Evolutionary conservation across 53 echinoderm and acorn worm species (phyloP).

Genomic region (Antedon mediterranea): DNA sequence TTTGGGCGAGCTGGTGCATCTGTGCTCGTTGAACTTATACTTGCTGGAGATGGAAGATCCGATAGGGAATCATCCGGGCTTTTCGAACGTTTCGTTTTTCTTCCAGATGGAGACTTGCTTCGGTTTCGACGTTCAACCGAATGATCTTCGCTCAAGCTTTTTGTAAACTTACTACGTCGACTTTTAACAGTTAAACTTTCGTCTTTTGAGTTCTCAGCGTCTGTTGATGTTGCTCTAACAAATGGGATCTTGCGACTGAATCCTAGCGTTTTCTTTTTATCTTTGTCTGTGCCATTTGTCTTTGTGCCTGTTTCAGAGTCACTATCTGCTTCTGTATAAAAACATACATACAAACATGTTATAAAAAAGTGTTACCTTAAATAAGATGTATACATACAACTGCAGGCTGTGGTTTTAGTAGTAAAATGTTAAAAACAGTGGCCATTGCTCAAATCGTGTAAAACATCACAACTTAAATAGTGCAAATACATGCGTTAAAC

Average conservation of each 20-base stretch:
- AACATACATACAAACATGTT: too few species aligned
- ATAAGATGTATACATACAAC: neutral
- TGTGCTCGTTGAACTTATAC: constrained; percentile 29
- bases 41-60: constrained; percentile 45
- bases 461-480: too few species aligned
- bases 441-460: too few species aligned
- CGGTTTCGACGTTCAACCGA: neutral
- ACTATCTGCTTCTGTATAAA: constrained; percentile 39
- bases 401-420: too few species aligned
- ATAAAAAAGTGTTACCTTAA: too few species aligned
- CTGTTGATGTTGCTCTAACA: constrained; percentile 43
- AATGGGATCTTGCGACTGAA: constrained; percentile 76
- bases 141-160: constrained; percentile 85
- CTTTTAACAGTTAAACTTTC: constrained; percentile 53
- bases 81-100: constrained; percentile 8
- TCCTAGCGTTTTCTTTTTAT: constrained; percentile 75
- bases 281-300: constrained; percentile 10
- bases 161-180: constrained; percentile 71
- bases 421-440: too few species aligned
- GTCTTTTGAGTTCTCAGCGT: constrained; percentile 50
- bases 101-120: neutral
- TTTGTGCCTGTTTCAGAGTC: constrained; percentile 6
- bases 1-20: constrained; percentile 49
- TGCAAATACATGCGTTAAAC: neutral
- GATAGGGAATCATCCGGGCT: constrained; percentile 71